Conservation (phyloP, 1,140 invertebrate genomes). For the Aradophagus sp. region DNA sequence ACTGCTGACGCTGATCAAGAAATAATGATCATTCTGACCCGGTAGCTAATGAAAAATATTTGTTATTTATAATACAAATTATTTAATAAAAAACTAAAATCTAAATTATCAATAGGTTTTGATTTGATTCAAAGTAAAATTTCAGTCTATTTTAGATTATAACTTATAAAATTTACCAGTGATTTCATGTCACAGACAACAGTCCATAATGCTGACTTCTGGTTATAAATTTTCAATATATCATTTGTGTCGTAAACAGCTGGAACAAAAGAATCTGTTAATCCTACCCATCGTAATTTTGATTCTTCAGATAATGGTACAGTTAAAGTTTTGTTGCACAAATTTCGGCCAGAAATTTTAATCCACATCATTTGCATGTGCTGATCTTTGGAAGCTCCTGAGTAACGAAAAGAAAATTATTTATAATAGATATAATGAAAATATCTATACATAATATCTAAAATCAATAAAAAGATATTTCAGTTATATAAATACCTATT, state of each 20-base stretch:
- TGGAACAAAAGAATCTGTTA: slow-evolving; percentile 39
- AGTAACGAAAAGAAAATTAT: slow-evolving; percentile 9
- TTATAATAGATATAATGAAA: slow-evolving; percentile 2
- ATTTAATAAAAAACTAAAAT: too few relatives aligned
- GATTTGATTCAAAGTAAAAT: too few relatives aligned
- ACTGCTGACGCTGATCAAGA: slow-evolving; percentile 85
- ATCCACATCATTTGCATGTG: slow-evolving; percentile 48
- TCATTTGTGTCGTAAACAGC: slow-evolving; percentile 42
- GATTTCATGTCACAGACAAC: slow-evolving; percentile 40
- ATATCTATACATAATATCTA: too few relatives aligned
- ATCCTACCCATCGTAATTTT: slow-evolving; percentile 50
- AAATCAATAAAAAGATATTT: too few relatives aligned
- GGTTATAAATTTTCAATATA: slow-evolving; percentile 49
- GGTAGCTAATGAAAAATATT: slow-evolving; percentile 76
- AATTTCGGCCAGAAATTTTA: slow-evolving; percentile 38
- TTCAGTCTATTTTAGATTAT: not conserved
- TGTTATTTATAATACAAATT: slow-evolving; percentile 1
- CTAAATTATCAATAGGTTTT: too few relatives aligned
- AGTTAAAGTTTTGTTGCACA: slow-evolving; percentile 31
- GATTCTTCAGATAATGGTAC: slow-evolving; percentile 41
- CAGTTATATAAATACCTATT: slow-evolving; percentile 70
- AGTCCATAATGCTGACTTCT: slow-evolving; percentile 21
- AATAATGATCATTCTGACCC: slow-evolving; percentile 86
- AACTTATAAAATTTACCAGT: slow-evolving; percentile 18
- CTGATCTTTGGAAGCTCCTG: slow-evolving; percentile 40